phyloP scores from a whole-genome alignment of 2,797 vertebrate species.

The Phrynocephalus vlangalii region DNA sequence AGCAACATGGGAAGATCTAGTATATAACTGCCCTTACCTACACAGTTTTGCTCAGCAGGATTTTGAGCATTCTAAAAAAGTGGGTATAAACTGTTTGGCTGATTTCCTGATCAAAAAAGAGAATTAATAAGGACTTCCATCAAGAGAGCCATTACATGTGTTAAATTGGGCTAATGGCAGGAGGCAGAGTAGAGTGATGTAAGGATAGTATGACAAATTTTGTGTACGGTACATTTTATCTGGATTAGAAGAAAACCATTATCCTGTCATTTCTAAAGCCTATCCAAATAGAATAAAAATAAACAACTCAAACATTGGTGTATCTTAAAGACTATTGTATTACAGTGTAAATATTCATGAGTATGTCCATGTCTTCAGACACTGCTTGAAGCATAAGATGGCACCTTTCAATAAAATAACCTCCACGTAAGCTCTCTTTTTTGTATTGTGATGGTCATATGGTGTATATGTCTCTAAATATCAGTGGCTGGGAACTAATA shows the following conservation, averaged over 20 bases:
- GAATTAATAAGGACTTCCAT: neutral
- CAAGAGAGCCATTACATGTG: neutral
- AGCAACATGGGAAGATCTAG: too few relatives aligned
- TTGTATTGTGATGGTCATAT: neutral
- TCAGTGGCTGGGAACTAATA: neutral
- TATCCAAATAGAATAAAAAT: too few relatives aligned
- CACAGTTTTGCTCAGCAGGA: too few relatives aligned
- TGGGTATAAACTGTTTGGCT: neutral
- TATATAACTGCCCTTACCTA: too few relatives aligned
- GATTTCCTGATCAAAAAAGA: neutral
- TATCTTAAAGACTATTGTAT: too few relatives aligned
- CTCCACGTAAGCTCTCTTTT: neutral
- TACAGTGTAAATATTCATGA: too few relatives aligned
- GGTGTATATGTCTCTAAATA: neutral
- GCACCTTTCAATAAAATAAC: slow-evolving; percentile 1
- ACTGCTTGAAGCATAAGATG: neutral
- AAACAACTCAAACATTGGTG: too few relatives aligned
- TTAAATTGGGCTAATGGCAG: neutral
- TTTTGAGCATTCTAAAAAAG: too few relatives aligned
- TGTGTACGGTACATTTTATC: too few relatives aligned
- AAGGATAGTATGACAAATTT: neutral
- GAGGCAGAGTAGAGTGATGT: neutral
- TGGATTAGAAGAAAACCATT: neutral
- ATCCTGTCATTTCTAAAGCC: neutral
- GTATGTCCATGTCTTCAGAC: neutral